phyloP scores from a whole-genome alignment of 1,140 invertebrate species.

The Brachionus plicatilis region DNA sequence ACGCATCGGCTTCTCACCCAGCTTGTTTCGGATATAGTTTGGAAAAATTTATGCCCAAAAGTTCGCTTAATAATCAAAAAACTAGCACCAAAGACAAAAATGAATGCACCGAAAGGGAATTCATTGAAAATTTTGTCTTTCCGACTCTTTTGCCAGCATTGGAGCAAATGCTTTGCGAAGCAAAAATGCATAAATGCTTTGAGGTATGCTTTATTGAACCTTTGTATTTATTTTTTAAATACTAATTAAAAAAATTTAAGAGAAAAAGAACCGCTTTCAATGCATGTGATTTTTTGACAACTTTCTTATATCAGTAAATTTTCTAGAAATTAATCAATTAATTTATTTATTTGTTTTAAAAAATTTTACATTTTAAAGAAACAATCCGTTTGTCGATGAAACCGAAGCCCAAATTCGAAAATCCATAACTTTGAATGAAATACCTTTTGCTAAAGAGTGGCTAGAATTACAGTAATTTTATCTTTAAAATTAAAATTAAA shows the following conservation, averaged over 20 bases:
- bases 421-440: slow-evolving; percentile 46
- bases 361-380: background rate
- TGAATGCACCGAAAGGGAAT: slow-evolving; percentile 51
- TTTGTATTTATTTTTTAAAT: slow-evolving; percentile 40
- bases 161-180: slow-evolving; percentile 53
- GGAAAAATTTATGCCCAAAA: slow-evolving; percentile 44
- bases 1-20: slow-evolving; percentile 48
- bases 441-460: slow-evolving; percentile 54
- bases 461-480: slow-evolving; percentile 50
- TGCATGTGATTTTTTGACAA: slow-evolving; percentile 52
- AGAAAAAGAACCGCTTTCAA: slow-evolving; percentile 55
- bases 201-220: slow-evolving; percentile 45
- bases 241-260: slow-evolving; percentile 41
- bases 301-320: slow-evolving; percentile 52
- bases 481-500: background rate
- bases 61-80: slow-evolving; percentile 47
- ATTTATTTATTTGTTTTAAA: too few relatives aligned
- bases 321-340: background rate
- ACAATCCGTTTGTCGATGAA: background rate
- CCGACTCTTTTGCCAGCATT: slow-evolving; percentile 52
- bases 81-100: slow-evolving; percentile 43
- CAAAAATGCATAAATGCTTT: slow-evolving; percentile 54
- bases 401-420: slow-evolving; percentile 44
- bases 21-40: slow-evolving; percentile 52
- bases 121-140: slow-evolving; percentile 53